phyloP scores from a whole-genome alignment of 2,113 vertebrate species.

The Tupaia chinensis region DNA sequence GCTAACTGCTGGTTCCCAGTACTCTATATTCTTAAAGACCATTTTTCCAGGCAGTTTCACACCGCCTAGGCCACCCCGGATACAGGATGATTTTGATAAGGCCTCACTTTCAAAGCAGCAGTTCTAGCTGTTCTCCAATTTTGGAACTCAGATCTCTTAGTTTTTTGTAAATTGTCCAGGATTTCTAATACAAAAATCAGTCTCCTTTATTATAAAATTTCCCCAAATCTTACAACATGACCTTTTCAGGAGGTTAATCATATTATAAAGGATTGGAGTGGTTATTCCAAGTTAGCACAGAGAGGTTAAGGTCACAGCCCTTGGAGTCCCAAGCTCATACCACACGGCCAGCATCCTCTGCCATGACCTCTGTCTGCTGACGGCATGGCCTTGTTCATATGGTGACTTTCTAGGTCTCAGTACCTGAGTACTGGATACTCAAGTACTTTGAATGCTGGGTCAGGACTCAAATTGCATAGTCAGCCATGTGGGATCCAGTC shows the following conservation, averaged over 20 bases:
- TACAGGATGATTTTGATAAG: neutral
- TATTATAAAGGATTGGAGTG: neutral
- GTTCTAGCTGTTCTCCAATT: neutral
- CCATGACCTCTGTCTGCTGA: neutral
- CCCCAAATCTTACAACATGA: too few species aligned
- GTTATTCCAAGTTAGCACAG: neutral
- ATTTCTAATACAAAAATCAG: neutral
- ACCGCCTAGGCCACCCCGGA: neutral
- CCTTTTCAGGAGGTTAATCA: neutral
- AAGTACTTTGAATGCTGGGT: too few species aligned
- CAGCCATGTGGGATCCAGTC: too few species aligned
- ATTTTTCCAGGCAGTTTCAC: neutral
- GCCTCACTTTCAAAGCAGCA: neutral
- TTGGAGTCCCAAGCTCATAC: neutral
- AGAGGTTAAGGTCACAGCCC: neutral
- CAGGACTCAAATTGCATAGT: too few species aligned
- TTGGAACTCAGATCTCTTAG: accelerated
- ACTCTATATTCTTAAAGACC: neutral
- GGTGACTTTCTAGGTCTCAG: neutral
- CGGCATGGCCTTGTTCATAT: neutral
- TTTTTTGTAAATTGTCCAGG: neutral
- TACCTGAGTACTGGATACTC: neutral
- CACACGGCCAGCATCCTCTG: neutral
- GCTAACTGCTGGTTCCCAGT: too few species aligned
- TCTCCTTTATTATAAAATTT: neutral